Base-by-base conservation (phyloP, 2,797 vertebrate genomes). In the Dallia pectoralis region DNA sequence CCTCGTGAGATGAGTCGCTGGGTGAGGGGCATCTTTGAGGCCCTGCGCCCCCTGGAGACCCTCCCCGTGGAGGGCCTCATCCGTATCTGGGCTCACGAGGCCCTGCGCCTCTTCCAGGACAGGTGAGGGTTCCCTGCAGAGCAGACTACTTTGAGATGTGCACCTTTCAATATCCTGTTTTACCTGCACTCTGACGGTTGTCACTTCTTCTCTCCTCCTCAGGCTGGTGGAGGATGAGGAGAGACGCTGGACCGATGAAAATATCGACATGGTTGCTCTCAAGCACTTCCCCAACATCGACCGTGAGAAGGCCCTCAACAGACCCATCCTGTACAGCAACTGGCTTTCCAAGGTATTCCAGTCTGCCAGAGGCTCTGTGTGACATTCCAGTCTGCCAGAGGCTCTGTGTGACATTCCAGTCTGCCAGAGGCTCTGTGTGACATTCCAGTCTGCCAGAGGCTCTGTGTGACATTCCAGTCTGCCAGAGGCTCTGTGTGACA, bases 1-100 rank as follows among this genome's bases (percentile, higher is more conserved):
- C 97, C 98, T 79, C 95, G 97, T 88, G 98, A 99, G 88, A 99
- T 99, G 97, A 99, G 97, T 3, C 93, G 98, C n/a, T 99, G 98
- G 98, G 98, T 99, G 32, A 95, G 98, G 79, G 97, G 98, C 0
- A 97, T 99, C 86, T 99, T 99, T 0, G 98, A 99, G 87, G 98
- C 98, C 0, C 86, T 99, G 74, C 92, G 97, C 16, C 97, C 97
- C 0, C 91, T 99, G 30, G 98, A 99, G 88, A 98, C 96, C 0
- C 91, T 99, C 5, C 94, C 97, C 18, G 97, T 99, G 19, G 98
- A 99, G 90, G 98, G 98, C 7, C 95, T 99, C 29, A 98, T 99
- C 72, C 94, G 98, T 74, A 97, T 99, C 78, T 99, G 98, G 98
- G 98, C 97, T 27, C 98, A 99, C 0, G 98, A 99, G 91, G 98